phyloP scores from a whole-genome alignment of 2,113 vertebrate genomes.

The Clupea harengus region DNA sequence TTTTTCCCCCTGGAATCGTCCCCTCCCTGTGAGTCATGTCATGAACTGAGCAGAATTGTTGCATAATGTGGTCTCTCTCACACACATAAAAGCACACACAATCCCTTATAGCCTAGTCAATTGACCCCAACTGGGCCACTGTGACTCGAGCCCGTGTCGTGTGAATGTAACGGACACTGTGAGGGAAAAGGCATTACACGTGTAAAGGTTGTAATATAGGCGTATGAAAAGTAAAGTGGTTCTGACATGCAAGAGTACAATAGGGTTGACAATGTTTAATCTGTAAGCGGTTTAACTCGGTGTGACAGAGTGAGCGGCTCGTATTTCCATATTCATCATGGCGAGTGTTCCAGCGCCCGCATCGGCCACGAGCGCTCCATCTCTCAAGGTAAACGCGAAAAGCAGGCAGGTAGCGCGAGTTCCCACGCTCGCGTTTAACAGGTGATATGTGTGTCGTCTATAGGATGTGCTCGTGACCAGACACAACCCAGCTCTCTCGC shows the following conservation, averaged over 20 bases:
- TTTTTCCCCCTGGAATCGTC: neutral
- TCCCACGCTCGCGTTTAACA: neutral
- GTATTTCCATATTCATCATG: constrained; percentile 49
- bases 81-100: neutral
- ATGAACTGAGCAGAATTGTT: neutral
- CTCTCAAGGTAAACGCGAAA: constrained; percentile 41
- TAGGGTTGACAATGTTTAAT: constrained; percentile 30
- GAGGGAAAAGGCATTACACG: neutral
- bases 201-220: neutral
- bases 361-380: constrained; percentile 34
- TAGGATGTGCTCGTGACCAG: constrained; percentile 3
- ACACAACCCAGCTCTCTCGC: neutral
- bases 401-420: neutral
- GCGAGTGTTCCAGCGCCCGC: constrained; percentile 48
- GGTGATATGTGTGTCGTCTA: neutral
- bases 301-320: constrained; percentile 3
- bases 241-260: neutral
- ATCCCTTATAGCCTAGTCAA: neutral
- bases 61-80: neutral
- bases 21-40: neutral
- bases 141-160: neutral
- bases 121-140: neutral
- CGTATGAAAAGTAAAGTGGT: neutral
- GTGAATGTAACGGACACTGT: neutral
- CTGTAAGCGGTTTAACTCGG: constrained; percentile 40